These are phyloP conservation scores for Metaphire vulgaris DNA, from an alignment of 1,140 invertebrate species.

Conservation along the genomic window DNA sequence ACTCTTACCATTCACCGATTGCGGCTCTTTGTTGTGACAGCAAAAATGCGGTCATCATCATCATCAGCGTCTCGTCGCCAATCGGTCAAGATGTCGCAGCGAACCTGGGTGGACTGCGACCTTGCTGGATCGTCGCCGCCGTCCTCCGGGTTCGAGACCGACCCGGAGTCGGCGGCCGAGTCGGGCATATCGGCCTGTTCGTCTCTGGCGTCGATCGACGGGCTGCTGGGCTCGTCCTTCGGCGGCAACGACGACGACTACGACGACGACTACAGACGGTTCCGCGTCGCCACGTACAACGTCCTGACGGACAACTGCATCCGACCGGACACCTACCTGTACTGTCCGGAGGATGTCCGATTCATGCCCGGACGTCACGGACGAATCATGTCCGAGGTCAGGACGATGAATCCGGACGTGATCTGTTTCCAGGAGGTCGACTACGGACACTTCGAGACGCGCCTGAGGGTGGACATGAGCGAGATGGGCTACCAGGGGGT, in stretches of 20 bases:
- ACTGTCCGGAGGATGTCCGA: not conserved
- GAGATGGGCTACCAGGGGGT: conserved; percentile 3
- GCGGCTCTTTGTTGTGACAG: not conserved
- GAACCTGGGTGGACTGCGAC: not conserved
- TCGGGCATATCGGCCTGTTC: not conserved
- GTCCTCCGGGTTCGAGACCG: not conserved
- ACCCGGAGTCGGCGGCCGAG: not conserved
- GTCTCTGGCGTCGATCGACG: not conserved
- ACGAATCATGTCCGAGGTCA: not conserved
- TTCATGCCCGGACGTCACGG: not conserved
- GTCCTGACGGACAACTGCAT: conserved; percentile 3
- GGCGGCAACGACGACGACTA: no score
- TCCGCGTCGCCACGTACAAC: conserved; percentile 7
- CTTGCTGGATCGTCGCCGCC: not conserved
- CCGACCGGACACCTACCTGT: not conserved
- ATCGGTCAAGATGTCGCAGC: not conserved
- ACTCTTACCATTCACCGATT: no score
- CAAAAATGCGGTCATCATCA: not conserved
- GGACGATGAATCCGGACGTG: not conserved
- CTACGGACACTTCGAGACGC: not conserved
- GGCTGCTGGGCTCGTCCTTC: not conserved
- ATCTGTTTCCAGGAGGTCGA: conserved; percentile 6
- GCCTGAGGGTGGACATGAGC: not conserved
- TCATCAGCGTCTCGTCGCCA: not conserved
- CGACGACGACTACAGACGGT: not conserved